Conservation (phyloP, 2,113 vertebrate genomes). For the Sinocyclocheilus grahami region DNA sequence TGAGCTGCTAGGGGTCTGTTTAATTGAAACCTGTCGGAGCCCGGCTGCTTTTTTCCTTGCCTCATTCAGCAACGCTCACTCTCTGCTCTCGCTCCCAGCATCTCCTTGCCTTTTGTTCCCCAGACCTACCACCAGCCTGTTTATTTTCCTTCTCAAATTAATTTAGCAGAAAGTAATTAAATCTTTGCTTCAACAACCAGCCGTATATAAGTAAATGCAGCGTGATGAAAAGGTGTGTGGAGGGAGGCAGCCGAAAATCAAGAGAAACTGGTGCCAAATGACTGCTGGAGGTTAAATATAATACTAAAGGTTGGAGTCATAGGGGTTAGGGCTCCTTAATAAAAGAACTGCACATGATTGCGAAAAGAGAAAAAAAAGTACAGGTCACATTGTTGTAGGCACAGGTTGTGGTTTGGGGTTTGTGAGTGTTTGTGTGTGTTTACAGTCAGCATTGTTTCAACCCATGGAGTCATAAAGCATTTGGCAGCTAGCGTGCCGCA, state of each 20-base stretch:
- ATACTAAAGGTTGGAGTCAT: constrained; percentile 76
- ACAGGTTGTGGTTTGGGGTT: constrained; percentile 67
- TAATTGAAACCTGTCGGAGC: constrained; percentile 79
- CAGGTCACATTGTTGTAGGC: constrained; percentile 71
- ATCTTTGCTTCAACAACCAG: constrained; percentile 73
- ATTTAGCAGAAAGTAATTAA: constrained; percentile 84
- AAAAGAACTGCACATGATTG: constrained; percentile 73
- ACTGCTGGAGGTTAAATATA: constrained; percentile 78
- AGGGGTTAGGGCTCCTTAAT: constrained; percentile 71
- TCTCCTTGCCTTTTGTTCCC: constrained; percentile 72
- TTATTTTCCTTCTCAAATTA: constrained; percentile 78
- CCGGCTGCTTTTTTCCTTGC: constrained; percentile 66
- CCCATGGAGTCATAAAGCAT: constrained; percentile 73
- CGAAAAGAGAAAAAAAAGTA: constrained; percentile 60
- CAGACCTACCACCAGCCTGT: constrained; percentile 64
- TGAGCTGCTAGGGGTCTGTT: constrained; percentile 68
- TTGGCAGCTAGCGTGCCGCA: constrained; percentile 67
- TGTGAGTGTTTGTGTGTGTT: constrained; percentile 49
- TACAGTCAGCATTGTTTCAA: constrained; percentile 65
- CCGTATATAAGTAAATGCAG: constrained; percentile 61
- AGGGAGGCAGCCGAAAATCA: constrained; percentile 70
- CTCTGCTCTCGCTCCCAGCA: constrained; percentile 64
- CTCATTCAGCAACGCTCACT: constrained; percentile 58
- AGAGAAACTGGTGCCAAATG: constrained; percentile 79
- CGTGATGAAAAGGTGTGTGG: constrained; percentile 73